These are phyloP conservation scores for Fistularia commersonii DNA, from an alignment of 2,797 vertebrate genomes.

Conservation along the genomic window DNA sequence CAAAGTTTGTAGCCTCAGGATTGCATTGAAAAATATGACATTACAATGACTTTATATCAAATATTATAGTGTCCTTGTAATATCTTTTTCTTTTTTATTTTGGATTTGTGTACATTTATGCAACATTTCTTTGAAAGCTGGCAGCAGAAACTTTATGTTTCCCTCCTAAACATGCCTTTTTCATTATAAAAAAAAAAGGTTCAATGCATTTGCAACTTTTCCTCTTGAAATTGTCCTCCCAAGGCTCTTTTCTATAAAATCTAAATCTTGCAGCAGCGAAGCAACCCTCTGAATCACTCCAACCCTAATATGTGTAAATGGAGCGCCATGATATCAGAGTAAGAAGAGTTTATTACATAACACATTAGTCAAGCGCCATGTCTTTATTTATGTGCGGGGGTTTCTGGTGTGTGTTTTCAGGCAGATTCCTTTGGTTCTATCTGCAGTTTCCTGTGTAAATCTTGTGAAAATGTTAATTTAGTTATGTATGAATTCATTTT, in stretches of 20 bases:
- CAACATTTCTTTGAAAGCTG: conserved; percentile 22
- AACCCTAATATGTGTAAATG: conserved; percentile 52
- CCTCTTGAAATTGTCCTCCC: conserved; percentile 15
- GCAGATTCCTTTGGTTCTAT: conserved; percentile 56
- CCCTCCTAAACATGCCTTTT: conserved; percentile 30
- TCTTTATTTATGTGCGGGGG: conserved; percentile 49
- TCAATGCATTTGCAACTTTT: conserved; percentile 53
- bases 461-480: conserved; percentile 65
- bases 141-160: conserved; percentile 51
- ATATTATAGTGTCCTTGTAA: no score
- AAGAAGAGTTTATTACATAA: conserved; percentile 65
- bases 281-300: conserved; percentile 56
- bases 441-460: conserved; percentile 50
- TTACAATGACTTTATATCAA: no score
- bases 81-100: no score
- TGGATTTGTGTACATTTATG: no score
- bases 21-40: no score
- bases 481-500: neutral
- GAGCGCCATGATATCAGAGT: conserved; percentile 49
- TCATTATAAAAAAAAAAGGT: conserved; percentile 17
- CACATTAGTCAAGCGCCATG: conserved; percentile 60
- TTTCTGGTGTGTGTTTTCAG: conserved; percentile 43
- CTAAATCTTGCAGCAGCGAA: conserved; percentile 49
- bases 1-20: no score
- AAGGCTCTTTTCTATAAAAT: conserved; percentile 46